Evolutionary conservation across 2,888 invertebrate genomes (phyloP), one percentile per base, ranked within the genome.

Genomic region (Eupelmus urozonus): DNA sequence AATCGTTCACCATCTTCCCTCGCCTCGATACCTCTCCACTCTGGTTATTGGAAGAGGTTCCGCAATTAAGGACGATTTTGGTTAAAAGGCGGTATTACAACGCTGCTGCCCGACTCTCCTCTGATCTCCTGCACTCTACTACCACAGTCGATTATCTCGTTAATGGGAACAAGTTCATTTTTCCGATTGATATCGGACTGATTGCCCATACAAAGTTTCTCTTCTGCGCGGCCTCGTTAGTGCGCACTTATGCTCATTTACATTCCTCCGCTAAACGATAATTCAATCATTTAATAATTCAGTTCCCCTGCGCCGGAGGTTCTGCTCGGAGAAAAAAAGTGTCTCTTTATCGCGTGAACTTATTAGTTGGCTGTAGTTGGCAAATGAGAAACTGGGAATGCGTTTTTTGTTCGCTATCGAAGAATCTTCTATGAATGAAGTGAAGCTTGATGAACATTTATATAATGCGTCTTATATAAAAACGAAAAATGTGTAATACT

Each of bases 171-270:
- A 23, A 27, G 29, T 71, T n/a, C 1, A 40, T 70, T 76, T 76
- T 76, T 57, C 25, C 70, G 55, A 76, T 69, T 29, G 62, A 63
- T 63, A 70, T 70, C 70, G 29, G 18, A n/a, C 40, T 23, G 42
- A 62, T 60, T 62, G 45, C 1, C 49, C n/a, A 27, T 25, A 29
- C 45, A 18, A 23, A 45, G 45, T 60, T 60, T 71, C 57, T 53
- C 69, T 62, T 51, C 53, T 62, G n/a, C n/a, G n/a, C n/a, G 55
- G 76, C 62, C 69, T 76, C 69, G 62, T 76, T 76, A 69, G 45
- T 18, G 40, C 34, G 62, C 69, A 45, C 45, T 69, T 69, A 57
- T 34, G 55, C 69, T 62, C 40, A 69, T 76, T 76, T 76, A 51
- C 69, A 76, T 76, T 70, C 51, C 55, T 69, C 27, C 4, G 13